phyloP scores from a whole-genome alignment of 2,888 invertebrate genomes.

The Bursaphelenchus okinawaensis region DNA sequence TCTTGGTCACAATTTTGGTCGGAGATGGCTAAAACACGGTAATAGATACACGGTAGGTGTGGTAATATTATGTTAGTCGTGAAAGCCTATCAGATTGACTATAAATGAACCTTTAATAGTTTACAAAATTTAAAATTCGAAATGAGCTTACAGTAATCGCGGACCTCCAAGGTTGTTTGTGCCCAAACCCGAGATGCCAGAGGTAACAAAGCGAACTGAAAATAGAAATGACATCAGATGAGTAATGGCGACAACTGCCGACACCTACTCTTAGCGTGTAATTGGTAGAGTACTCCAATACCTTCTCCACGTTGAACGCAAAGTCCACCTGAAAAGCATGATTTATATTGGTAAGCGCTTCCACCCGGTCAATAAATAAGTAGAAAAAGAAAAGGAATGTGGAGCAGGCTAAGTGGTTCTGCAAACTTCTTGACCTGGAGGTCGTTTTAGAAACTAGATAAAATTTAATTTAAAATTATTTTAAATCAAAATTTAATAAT shows the following conservation, averaged over 20 bases:
- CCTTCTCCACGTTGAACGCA: slow-evolving; percentile 1
- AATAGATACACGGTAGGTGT: too few species aligned
- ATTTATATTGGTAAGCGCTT: background rate
- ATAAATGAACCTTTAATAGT: too few species aligned
- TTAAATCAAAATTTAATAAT: too few species aligned
- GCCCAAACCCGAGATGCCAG: background rate
- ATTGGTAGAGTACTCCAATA: background rate
- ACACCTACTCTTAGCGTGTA: slow-evolving; percentile 8
- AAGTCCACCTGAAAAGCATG: slow-evolving; percentile 6
- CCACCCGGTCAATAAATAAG: too few species aligned
- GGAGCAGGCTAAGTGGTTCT: background rate
- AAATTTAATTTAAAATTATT: too few species aligned
- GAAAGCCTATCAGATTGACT: too few species aligned
- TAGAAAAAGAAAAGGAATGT: background rate
- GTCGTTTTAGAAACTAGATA: too few species aligned
- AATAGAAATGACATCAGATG: background rate
- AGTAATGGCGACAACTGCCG: background rate
- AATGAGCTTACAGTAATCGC: slow-evolving; percentile 4
- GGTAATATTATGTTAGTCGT: too few species aligned
- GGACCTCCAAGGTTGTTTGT: slow-evolving; percentile 4
- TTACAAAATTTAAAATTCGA: background rate
- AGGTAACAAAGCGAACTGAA: slow-evolving; percentile 8
- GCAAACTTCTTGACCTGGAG: too few species aligned
- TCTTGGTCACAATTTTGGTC: background rate
- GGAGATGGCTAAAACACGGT: background rate